Percentiles rank a stretch among this genome's conserved stretches.
Conservation (phyloP, 2,797 vertebrate species). For the Numenius phaeopus region DNA sequence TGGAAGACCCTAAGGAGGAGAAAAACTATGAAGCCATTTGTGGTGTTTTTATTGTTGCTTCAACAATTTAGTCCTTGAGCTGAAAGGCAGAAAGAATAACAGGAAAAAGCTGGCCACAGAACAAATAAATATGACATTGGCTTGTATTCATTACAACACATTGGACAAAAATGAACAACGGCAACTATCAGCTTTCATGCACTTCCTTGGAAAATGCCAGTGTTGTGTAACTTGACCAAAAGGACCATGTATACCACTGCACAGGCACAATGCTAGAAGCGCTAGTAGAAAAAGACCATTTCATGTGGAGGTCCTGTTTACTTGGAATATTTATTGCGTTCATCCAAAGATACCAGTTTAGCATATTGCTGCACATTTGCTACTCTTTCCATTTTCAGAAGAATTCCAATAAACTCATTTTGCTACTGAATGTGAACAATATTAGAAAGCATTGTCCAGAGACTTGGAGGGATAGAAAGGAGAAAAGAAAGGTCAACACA, state of each 20-base stretch:
- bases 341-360: conserved; percentile 47
- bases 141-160: conserved; percentile 29
- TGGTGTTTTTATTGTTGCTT: conserved; percentile 6
- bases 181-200: conserved; percentile 36
- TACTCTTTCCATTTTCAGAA: conserved; percentile 50
- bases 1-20: neutral
- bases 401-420: conserved; percentile 54
- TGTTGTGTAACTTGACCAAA: conserved; percentile 58
- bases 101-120: conserved; percentile 26
- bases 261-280: neutral
- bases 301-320: neutral
- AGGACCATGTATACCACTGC: neutral
- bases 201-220: conserved; percentile 10
- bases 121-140: conserved; percentile 17
- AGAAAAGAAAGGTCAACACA: conserved; percentile 49
- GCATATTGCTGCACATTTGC: conserved; percentile 16
- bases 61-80: neutral
- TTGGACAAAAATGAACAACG: conserved; percentile 42
- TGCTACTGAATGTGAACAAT: conserved; percentile 57
- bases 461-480: neutral
- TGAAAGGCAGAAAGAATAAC: conserved; percentile 28
- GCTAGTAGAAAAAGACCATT: conserved; percentile 12
- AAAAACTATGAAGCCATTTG: neutral
- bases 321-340: conserved; percentile 24
- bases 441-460: conserved; percentile 40